phyloP scores from a whole-genome alignment of 2,797 vertebrate genomes.

The Lagodon rhomboides region DNA sequence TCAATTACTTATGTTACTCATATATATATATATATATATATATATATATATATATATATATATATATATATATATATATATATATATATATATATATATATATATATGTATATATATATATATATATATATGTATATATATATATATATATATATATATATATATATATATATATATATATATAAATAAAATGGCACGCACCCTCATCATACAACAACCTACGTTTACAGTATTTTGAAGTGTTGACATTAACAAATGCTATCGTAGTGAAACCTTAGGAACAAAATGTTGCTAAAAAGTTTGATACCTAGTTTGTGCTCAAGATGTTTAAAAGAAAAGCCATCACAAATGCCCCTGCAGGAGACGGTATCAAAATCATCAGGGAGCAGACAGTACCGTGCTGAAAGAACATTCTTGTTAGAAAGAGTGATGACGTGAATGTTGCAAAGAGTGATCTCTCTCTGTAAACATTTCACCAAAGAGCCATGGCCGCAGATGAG shows the following conservation, averaged over 20 bases:
- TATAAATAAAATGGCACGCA: too few relatives aligned
- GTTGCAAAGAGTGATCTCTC: constrained; percentile 38
- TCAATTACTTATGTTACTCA: constrained; percentile 10
- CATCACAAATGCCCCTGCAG: constrained; percentile 35
- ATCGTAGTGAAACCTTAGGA: constrained; percentile 57
- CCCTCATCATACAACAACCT: background rate
- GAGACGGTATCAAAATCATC: constrained; percentile 19
- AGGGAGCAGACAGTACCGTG: constrained; percentile 69
- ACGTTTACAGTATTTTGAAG: constrained; percentile 50
- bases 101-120: too few relatives aligned
- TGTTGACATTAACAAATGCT: constrained; percentile 44
- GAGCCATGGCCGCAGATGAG: constrained; percentile 28
- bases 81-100: constrained; percentile 10
- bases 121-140: too few relatives aligned
- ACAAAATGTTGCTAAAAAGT: constrained; percentile 18
- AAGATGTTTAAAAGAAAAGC: constrained; percentile 20
- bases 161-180: too few relatives aligned
- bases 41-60: too few relatives aligned
- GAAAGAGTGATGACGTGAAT: constrained; percentile 35
- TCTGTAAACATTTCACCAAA: constrained; percentile 54
- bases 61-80: too few relatives aligned
- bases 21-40: too few relatives aligned
- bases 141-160: too few relatives aligned
- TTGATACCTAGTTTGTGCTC: constrained; percentile 36
- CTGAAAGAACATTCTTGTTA: constrained; percentile 51